Base-by-base conservation (phyloP, 2,797 vertebrate genomes). In the Lemur catta region DNA sequence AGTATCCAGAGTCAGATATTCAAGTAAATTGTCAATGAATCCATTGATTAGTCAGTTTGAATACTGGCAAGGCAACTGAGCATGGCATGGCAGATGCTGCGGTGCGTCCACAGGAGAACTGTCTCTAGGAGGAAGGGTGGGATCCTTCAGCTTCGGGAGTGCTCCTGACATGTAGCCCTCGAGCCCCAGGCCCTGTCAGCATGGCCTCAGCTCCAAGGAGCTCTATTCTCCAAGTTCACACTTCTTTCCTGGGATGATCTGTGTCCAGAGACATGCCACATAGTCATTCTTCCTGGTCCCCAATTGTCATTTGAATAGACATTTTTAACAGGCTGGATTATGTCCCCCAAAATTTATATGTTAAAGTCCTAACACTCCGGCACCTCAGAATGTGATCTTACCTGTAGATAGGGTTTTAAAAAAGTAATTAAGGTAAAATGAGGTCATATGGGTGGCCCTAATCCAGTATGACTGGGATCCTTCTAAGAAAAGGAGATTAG, bases 391-490 rank as follows among this genome's bases (percentile, higher is more conserved):
- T 33, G 15, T 30, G 59, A 90, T 12, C 84, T 4, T 52, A 38
- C 72, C 86, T 93, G 48, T 46, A 82, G 43, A 93, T 10, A 65
- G 22, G 28, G 11, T 41, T 92, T 84, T 52, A 87, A 89, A 71
- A 26, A 76, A 14, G 8, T 35, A 63, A 9, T 50, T 52, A 59
- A 52, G 38, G 5, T 63, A 85, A 76, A 85, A 69, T 43, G 75
- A 57, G 48, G 24, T 81, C 15, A 4, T 48, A 22, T 38, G 15
- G 9, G 4, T 84, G 28, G 46, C 22, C 9, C 50, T 52, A 72
- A 14, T 28, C 6, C 55, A 41, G 6, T 61, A 41, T 14, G 12
- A 91, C 17, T 10, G 12, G 59, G 15, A 28, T 38, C 9, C 13
- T 80, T 72, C 2, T 17, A 65, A 35, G 13, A 89, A 85, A 26